Conservation (phyloP, 2,888 invertebrate species). For the Ceramica pisi region DNA sequence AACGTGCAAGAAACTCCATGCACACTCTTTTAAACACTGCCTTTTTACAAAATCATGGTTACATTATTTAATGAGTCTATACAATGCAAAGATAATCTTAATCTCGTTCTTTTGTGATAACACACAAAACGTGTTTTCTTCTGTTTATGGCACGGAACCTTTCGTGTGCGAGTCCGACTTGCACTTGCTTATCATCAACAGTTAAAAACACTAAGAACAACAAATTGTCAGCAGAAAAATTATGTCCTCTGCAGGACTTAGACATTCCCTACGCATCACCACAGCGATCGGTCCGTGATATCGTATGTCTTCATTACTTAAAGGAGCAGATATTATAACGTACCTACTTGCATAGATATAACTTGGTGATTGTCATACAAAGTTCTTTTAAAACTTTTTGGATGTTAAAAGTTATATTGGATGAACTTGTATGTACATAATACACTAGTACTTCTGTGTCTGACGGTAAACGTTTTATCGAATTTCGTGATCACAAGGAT, state of each 20-base stretch:
- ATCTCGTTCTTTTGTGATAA: too few species aligned
- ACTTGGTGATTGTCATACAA: constrained; percentile 15
- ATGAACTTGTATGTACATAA: constrained; percentile 34
- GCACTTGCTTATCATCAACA: too few species aligned
- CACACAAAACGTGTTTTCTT: too few species aligned
- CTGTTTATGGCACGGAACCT: too few species aligned
- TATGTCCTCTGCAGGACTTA: background rate
- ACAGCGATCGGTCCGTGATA: background rate
- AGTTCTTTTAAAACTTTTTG: constrained; percentile 39
- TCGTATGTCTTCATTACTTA: background rate
- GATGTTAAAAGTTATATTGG: constrained; percentile 56
- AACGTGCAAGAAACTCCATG: too few species aligned
- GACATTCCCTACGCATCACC: background rate
- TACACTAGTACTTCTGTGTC: constrained; percentile 12
- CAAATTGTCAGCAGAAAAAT: background rate
- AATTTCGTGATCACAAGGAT: constrained; percentile 51
- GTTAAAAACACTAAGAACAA: too few species aligned
- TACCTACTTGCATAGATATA: too few species aligned
- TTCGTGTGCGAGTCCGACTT: too few species aligned
- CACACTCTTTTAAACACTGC: too few species aligned
- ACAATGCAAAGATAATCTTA: too few species aligned
- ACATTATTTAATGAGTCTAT: too few species aligned
- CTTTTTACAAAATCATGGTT: too few species aligned
- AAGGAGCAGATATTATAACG: background rate
- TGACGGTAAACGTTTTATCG: constrained; percentile 51